These are phyloP conservation scores for Rhea americana DNA, from an alignment of 2,113 vertebrate genomes.

Conservation along the genomic window DNA sequence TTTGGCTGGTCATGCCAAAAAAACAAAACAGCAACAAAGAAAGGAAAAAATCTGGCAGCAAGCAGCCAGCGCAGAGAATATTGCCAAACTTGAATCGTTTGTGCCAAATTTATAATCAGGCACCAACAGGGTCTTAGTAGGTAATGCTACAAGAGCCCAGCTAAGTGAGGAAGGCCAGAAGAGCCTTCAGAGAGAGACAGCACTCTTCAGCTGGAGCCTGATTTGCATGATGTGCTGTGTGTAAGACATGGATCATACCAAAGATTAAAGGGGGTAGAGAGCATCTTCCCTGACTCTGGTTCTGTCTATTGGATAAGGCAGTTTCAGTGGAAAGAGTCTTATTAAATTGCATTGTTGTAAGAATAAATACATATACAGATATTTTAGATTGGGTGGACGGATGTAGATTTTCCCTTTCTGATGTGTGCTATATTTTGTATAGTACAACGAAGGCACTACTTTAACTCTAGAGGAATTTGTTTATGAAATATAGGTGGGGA, in stretches of 20 bases:
- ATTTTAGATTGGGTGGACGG: not conserved
- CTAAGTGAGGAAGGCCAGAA: fast-evolving
- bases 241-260: not conserved
- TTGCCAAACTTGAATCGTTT: conserved; percentile 25
- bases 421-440: not conserved
- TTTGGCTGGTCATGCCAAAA: conserved; percentile 36
- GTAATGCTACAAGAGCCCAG: not conserved
- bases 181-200: not conserved
- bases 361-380: not conserved
- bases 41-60: not conserved
- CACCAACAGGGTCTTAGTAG: conserved; percentile 2
- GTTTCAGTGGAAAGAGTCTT: not conserved
- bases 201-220: not conserved
- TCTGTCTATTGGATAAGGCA: not conserved
- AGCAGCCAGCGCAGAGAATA: not conserved
- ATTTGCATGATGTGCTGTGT: not conserved
- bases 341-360: not conserved
- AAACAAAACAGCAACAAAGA: conserved; percentile 42
- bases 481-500: not conserved
- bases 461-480: not conserved
- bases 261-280: not conserved
- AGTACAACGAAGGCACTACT: not conserved
- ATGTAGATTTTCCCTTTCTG: not conserved
- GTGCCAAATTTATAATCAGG: conserved; percentile 46
- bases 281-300: not conserved